Evolutionary conservation across 1,140 invertebrate genomes (phyloP), one percentile per base, ranked within the genome.

Genomic region (Leucophenga varia): DNA sequence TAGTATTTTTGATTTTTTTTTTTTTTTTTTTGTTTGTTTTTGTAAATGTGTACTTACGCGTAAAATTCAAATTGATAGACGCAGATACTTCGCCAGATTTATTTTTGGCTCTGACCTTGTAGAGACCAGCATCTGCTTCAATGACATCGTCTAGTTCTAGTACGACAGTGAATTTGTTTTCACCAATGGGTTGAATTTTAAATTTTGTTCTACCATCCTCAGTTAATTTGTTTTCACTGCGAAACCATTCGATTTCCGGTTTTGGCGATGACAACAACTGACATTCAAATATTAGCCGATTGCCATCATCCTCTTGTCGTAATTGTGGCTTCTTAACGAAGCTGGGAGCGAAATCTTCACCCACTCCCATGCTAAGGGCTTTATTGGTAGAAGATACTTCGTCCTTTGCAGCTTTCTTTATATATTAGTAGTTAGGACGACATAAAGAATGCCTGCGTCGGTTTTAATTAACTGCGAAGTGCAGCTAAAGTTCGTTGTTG

Each of bases 31-130:
- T 43, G 3, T 43, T 8, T 16, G 10, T 25, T 25, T 25, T 25
- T 25, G 10, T 25, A 25, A 25, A 25, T 25, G 22, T 25, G 22
- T 71, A 94, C 92, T 94, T 80, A 97, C 93, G 92, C 78, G 92
- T 95, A 77, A 98, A 97, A 83, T 98, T 98, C 71, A 98, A 86
- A 78, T 97, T 98, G 78, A 98, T 97, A 63, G 94, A 97, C 55
- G 95, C 95, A 49, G 94, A 89, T 71, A 97, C 94, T 83, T 98
- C 95, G 72, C 95, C 95, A 81, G 93, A 91, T 78, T 91, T 93
- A 79, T 98, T 98, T 79, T 93, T 95, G 58, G 95, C 95, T 78
- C 93, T 93, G 68, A 98, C 94, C 80, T 95, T 95, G 81, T 98
- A 98, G 43, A 95, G 86, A 65, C 95, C 95, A 52, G 93, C 93